A percentile compares a stretch with the other conserved stretches of the same genome.
Conservation (phyloP, 2,888 invertebrate genomes). For the Oligia latruncula region DNA sequence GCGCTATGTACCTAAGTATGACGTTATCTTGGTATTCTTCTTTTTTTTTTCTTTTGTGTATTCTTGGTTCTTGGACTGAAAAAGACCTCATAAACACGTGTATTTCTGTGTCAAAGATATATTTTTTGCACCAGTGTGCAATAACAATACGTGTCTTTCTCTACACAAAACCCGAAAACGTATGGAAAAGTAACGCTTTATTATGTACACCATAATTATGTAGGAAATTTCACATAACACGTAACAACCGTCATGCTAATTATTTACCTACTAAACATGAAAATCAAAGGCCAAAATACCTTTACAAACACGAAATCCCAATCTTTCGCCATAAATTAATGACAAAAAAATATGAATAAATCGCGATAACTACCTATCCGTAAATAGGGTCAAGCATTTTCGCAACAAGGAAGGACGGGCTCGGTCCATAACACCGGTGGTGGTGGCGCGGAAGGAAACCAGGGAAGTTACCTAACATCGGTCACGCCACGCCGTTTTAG, state of each 20-base stretch:
- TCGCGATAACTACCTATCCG: conserved; percentile 54
- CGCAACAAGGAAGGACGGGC: conserved; percentile 59
- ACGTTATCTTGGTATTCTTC: neutral
- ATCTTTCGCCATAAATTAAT: conserved; percentile 50
- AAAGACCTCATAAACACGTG: neutral
- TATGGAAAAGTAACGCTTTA: neutral
- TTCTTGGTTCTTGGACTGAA: neutral
- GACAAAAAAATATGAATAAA: conserved; percentile 51
- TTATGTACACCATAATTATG: too few species aligned
- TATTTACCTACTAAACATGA: neutral
- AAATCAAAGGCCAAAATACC: neutral
- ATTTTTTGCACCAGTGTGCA: neutral
- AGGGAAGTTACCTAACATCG: conserved; percentile 61
- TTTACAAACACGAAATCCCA: conserved; percentile 1
- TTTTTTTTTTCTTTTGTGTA: too few species aligned
- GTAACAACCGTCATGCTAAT: too few species aligned
- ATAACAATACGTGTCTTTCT: neutral
- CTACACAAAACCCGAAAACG: neutral
- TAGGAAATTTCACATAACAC: neutral
- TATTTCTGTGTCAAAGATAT: neutral
- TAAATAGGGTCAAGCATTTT: conserved; percentile 62
- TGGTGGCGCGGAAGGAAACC: conserved; percentile 60
- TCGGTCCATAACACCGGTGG: conserved; percentile 57
- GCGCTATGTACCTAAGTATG: neutral
- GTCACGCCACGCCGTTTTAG: conserved; percentile 60